A percentile compares a stretch with the other conserved stretches of the same genome.
Conservation (phyloP, 2,113 vertebrate genomes). For the Candoia aspera region DNA sequence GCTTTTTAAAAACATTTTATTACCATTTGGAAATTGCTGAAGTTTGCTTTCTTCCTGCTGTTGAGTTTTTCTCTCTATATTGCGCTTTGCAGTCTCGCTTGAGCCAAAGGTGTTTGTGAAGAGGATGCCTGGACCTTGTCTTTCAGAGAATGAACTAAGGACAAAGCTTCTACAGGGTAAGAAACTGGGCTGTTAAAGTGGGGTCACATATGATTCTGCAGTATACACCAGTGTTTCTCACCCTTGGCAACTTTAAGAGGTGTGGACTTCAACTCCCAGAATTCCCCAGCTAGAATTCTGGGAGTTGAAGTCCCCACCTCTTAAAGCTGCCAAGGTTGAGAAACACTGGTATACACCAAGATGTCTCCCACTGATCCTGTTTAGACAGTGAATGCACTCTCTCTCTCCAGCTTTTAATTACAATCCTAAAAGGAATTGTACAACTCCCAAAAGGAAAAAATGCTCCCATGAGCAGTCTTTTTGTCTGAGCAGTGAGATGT, state of each 20-base stretch:
- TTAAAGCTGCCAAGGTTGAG: not conserved
- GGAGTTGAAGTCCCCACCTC: no score
- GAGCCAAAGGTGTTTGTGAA: constrained; percentile 28
- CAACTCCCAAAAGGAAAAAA: not conserved
- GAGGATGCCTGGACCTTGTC: constrained; percentile 5
- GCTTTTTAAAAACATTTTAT: not conserved
- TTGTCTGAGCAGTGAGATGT: not conserved
- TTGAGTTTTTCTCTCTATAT: not conserved
- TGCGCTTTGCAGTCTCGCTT: constrained; percentile 59
- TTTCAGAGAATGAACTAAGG: constrained; percentile 36
- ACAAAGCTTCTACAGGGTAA: constrained; percentile 61
- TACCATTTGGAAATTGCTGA: not conserved
- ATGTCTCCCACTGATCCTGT: not conserved
- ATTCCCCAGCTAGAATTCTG: no score
- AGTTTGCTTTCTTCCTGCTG: not conserved
- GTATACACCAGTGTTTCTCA: not conserved
- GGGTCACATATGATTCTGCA: not conserved
- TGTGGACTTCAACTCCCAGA: no score
- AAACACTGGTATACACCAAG: not conserved
- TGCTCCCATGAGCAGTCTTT: not conserved
- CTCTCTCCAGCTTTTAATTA: not conserved
- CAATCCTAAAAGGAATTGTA: not conserved
- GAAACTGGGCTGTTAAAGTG: not conserved
- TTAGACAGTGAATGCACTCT: not conserved
- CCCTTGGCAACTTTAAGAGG: no score